These are phyloP conservation scores for Sitophilus oryzae DNA, from an alignment of 1,140 invertebrate genomes.

Conservation along the genomic window DNA sequence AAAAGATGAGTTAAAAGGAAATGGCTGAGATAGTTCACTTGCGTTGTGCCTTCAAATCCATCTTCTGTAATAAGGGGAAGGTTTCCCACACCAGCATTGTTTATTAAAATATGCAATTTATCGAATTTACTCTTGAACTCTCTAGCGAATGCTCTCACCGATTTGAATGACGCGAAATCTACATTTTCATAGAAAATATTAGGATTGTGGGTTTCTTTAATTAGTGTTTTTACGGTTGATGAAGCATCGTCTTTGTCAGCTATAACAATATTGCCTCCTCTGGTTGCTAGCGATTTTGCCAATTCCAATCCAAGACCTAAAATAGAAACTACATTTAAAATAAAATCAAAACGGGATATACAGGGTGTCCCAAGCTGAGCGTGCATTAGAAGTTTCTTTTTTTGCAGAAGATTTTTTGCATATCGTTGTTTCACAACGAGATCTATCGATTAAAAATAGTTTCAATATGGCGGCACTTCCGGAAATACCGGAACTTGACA, in stretches of 20 bases:
- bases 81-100: conserved; percentile 48
- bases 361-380: too few relatives aligned
- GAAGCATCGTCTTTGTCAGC: not conserved
- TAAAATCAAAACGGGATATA: too few relatives aligned
- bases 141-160: conserved; percentile 35
- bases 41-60: conserved; percentile 55
- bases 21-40: conserved; percentile 60
- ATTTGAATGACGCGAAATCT: conserved; percentile 35
- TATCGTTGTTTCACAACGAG: too few relatives aligned
- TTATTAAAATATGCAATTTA: conserved; percentile 50
- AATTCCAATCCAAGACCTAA: not conserved
- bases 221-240: not conserved
- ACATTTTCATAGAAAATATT: conserved; percentile 6
- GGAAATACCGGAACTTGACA: too few relatives aligned
- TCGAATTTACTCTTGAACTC: conserved; percentile 35
- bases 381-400: too few relatives aligned
- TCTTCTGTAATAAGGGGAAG: conserved; percentile 49
- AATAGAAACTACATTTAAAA: too few relatives aligned
- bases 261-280: not conserved
- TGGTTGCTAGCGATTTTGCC: not conserved
- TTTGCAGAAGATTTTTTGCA: too few relatives aligned
- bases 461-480: too few relatives aligned
- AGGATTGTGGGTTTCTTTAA: not conserved
- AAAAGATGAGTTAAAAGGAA: conserved; percentile 61
- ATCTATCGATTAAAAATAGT: too few relatives aligned